Evolutionary conservation across 1,140 invertebrate species (phyloP).

Genomic region (Drosophila fuyamai): DNA sequence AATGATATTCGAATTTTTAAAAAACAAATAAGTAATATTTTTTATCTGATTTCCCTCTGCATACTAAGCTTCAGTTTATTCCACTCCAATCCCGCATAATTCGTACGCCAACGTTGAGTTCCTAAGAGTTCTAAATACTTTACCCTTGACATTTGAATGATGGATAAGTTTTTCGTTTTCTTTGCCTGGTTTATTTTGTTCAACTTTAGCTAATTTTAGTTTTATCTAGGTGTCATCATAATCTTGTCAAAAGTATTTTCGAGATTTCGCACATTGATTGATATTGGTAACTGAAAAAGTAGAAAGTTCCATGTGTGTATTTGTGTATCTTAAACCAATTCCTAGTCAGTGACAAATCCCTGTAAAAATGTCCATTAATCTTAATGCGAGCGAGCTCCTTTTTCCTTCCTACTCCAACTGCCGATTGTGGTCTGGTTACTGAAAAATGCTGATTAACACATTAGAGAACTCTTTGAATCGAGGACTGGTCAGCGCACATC

Average conservation of each 20-base stretch:
- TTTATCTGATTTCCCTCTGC: not conserved
- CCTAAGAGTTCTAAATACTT: constrained; percentile 37
- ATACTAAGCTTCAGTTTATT: not conserved
- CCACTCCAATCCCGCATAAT: constrained; percentile 8
- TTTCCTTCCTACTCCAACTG: constrained; percentile 18
- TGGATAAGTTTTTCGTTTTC: constrained; percentile 53
- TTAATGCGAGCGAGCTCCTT: constrained; percentile 27
- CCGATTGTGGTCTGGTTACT: constrained; percentile 63
- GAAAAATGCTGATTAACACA: constrained; percentile 83
- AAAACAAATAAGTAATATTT: too few relatives aligned
- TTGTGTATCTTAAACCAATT: constrained; percentile 56
- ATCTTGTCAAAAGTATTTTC: constrained; percentile 42
- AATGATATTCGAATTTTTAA: too few relatives aligned
- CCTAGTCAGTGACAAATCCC: constrained; percentile 63
- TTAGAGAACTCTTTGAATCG: constrained; percentile 72
- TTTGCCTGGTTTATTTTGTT: constrained; percentile 30
- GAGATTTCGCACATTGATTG: constrained; percentile 49
- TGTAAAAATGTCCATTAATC: constrained; percentile 62
- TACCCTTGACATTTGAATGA: constrained; percentile 51
- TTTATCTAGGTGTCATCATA: constrained; percentile 55
- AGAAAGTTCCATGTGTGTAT: constrained; percentile 24
- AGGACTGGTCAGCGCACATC: constrained; percentile 35
- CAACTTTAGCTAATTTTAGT: constrained; percentile 47
- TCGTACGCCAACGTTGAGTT: constrained; percentile 19
- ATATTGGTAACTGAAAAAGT: constrained; percentile 32